Base-by-base conservation (phyloP, 2,888 invertebrate species). In the Halocaridina rubra region DNA sequence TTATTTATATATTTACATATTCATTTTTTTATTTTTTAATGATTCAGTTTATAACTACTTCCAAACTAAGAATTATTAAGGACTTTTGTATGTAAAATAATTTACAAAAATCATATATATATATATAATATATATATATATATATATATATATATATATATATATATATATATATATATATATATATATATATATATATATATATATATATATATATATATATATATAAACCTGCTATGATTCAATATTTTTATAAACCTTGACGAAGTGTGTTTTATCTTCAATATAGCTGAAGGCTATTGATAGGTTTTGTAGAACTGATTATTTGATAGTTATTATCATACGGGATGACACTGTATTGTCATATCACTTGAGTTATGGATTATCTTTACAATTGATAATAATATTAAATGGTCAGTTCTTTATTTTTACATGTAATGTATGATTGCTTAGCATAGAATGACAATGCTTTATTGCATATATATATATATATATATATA, bases 131-230 rank as follows among this genome's bases (percentile, higher is more conserved):
- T 27, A 46, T 27, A 39, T 4, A 27, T 53, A 64, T 64, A 61
- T 75, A 75, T 61, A 75, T 64, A 81, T 81, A 81, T 75, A 74
- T 85, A 85, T 80, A 74, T 80, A 85, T 80, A 80, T 80, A 74
- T 79, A 80, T 75, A 85, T 80, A 85, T 74, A 74, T 85, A 85
- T 64, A 85, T 67, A 64, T 53, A 53, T 80, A 85, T 69, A 75
- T 80, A 80, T 80, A 80, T 80, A 80, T 84, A 84, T 84, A 74
- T 84, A 80, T 74, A 84, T 80, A 84, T 84, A 80, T 80, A 80
- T 72, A 74, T 80, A 74, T 79, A 79, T 79, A 79, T 79, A 79
- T 57, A 79, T 79, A 79, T 71, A 79, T 72, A 84, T 74, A 72
- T 72, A 72, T 72, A 80, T 75, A 39, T 81, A 10, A 10, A 74